Conservation (phyloP, 2,113 vertebrate genomes). For the Gnathonemus longibarbis region DNA sequence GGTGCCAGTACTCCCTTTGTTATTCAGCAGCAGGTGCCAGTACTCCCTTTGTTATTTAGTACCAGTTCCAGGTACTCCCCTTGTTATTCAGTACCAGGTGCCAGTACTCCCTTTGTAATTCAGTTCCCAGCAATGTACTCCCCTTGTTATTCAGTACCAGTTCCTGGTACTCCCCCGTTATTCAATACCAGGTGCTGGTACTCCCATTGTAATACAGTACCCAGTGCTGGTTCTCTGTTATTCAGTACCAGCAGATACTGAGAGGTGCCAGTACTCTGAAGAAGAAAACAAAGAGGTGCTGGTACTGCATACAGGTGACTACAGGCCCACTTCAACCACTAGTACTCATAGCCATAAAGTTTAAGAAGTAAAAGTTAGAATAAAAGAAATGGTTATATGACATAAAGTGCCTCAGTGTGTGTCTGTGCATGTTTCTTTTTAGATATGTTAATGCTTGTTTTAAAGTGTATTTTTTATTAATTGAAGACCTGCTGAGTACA, state of each 20-base stretch:
- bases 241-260: not conserved
- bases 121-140: not conserved
- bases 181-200: not conserved
- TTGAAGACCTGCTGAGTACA: constrained; percentile 1
- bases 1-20: not conserved
- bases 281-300: too few relatives aligned
- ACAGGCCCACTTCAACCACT: not conserved
- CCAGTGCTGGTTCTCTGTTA: not conserved
- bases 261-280: not conserved
- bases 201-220: not conserved
- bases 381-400: not conserved
- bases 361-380: not conserved
- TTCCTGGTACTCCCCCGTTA: not conserved
- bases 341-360: not conserved
- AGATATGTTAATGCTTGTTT: not conserved
- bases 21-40: not conserved
- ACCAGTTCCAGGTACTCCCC: not conserved
- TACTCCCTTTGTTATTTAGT: not conserved
- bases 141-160: not conserved
- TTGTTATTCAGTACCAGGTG: not conserved
- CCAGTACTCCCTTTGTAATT: not conserved
- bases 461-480: not conserved
- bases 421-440: not conserved
- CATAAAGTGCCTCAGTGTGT: not conserved
- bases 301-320: not conserved